Percentiles rank a stretch among this genome's conserved stretches.
phyloP scores from a whole-genome alignment of 2,113 vertebrate species.

The Camelus bactrianus region DNA sequence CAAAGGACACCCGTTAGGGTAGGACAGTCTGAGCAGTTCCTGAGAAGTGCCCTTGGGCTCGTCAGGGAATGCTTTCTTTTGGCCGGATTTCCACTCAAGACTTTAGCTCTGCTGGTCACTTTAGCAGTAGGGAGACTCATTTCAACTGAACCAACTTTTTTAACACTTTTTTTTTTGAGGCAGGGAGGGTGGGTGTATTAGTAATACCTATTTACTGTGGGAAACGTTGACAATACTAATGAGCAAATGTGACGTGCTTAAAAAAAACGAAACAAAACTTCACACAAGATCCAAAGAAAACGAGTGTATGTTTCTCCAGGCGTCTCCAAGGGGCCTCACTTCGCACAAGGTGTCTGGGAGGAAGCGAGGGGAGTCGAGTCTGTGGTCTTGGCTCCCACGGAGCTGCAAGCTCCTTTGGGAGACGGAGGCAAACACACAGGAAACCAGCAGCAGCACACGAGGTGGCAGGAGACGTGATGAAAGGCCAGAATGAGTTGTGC shows the following conservation, averaged over 20 bases:
- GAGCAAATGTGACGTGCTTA: neutral
- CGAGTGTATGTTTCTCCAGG: neutral
- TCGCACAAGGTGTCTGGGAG: neutral
- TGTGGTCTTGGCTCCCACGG: neutral
- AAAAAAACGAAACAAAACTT: neutral
- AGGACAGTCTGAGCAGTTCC: neutral
- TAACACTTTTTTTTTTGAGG: neutral
- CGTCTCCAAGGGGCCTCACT: neutral
- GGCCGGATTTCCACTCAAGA: neutral
- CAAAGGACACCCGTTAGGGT: neutral
- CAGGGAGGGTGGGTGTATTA: neutral
- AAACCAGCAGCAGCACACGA: neutral
- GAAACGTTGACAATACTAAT: neutral
- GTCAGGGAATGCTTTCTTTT: neutral
- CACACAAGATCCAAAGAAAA: neutral
- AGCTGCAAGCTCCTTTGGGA: neutral
- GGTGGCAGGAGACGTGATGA: neutral
- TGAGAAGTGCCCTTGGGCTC: neutral
- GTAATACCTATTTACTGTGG: conserved; percentile 1
- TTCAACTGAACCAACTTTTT: neutral
- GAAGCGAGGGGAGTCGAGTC: neutral
- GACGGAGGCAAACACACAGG: neutral
- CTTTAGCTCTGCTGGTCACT: neutral
- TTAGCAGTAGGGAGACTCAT: neutral
- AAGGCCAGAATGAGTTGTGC: neutral